phyloP scores from a whole-genome alignment of 2,888 invertebrate genomes.

The Eupithecia exiguata region DNA sequence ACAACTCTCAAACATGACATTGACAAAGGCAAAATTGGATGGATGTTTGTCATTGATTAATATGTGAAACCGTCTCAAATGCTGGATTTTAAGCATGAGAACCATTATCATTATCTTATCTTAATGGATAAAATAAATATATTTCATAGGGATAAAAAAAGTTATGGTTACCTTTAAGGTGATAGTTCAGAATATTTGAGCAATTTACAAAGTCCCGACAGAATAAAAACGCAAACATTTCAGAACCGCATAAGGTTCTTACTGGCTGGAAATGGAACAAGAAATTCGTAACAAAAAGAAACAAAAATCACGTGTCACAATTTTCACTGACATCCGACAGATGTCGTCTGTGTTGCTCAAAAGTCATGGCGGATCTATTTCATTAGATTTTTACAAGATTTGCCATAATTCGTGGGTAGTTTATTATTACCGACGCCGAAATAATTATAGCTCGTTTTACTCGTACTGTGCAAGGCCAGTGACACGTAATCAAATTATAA shows the following conservation, averaged over 20 bases:
- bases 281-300: constrained; percentile 60
- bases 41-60: too few relatives aligned
- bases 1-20: not conserved
- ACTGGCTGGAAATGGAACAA: constrained; percentile 73
- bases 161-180: not conserved
- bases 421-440: constrained; percentile 73
- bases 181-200: not conserved
- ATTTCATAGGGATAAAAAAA: not conserved
- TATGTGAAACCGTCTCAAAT: too few relatives aligned
- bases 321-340: constrained; percentile 63
- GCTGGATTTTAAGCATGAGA: not conserved
- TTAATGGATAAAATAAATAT: too few relatives aligned
- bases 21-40: not conserved
- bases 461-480: constrained; percentile 67
- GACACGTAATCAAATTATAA: constrained; percentile 62
- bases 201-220: not conserved
- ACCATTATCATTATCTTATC: not conserved
- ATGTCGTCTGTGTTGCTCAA: constrained; percentile 77
- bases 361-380: constrained; percentile 82
- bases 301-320: constrained; percentile 77
- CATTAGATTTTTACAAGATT: constrained; percentile 73
- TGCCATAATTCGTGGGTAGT: constrained; percentile 79
- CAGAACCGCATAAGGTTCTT: not conserved
- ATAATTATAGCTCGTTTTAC: constrained; percentile 68
- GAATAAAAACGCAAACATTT: not conserved